phyloP scores from a whole-genome alignment of 2,113 vertebrate species.

The Chaetodon trifascialis region DNA sequence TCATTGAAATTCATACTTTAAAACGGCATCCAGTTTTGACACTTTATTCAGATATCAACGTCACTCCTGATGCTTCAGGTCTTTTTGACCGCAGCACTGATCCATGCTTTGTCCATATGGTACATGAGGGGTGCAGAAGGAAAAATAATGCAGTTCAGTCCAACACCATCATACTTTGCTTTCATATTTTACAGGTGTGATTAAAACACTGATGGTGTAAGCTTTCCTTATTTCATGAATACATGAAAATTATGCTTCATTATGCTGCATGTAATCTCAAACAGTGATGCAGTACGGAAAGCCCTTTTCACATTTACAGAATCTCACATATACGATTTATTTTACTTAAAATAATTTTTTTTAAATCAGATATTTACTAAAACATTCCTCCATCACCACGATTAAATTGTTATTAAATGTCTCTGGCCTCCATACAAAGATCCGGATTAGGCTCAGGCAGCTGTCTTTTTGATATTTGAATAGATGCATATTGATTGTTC shows the following conservation, averaged over 20 bases:
- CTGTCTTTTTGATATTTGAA: not conserved
- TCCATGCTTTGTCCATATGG: too few species aligned
- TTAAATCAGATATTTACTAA: conserved; percentile 14
- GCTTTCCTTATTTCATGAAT: too few species aligned
- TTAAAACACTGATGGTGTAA: not conserved
- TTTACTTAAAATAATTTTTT: too few species aligned
- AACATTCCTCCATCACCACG: not conserved
- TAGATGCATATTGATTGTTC: conserved; percentile 4
- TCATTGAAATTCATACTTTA: not conserved
- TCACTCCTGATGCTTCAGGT: not conserved
- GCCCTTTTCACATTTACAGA: not conserved
- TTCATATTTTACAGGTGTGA: not conserved
- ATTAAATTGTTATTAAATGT: conserved; percentile 12
- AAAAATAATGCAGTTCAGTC: not conserved
- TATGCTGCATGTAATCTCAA: not conserved
- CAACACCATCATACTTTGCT: not conserved
- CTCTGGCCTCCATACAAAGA: conserved; percentile 1
- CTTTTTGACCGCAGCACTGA: not conserved
- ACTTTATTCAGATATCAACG: not conserved
- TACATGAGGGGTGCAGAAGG: too few species aligned
- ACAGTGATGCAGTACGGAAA: not conserved
- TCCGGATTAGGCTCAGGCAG: conserved; percentile 2
- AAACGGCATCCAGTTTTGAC: not conserved
- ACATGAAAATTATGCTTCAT: not conserved
- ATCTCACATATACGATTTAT: not conserved